Base-by-base conservation (phyloP, 1,140 invertebrate genomes). In the Adoxophyes honmai region DNA sequence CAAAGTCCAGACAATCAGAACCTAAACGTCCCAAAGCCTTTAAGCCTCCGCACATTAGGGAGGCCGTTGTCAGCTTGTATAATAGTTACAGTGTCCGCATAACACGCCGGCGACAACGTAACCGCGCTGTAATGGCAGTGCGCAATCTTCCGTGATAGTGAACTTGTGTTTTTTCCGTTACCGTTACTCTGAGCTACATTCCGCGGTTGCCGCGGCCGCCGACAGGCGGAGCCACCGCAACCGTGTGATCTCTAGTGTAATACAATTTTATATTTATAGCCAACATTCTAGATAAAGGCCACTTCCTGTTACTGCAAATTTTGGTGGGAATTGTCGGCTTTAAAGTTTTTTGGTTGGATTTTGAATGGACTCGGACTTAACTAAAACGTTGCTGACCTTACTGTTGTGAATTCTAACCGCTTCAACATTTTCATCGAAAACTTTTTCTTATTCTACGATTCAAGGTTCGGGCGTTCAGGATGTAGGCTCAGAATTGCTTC, bases 111-210 rank as follows among this genome's bases (percentile, higher is more conserved):
- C 70, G 74, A 77, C 81, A 76, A 82, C 83, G 79, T 84, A 86
- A 86, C 81, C 76, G 74, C 78, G 64, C 62, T 16, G 78, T 82
- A 79, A 85, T 81, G 74, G 66, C 56, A 64, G 66, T 73, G 80
- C 73, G 81, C 84, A 85, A 83, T 85, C 81, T 83, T 83, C 80
- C 83, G 75, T 78, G 80, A 80, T 83, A 87, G 80, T 83, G 84
- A 87, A 87, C 84, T 87, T 87, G 84, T 78, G 77, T 85, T 83
- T 87, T 87, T 87, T 81, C 78, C 79, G 61, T 69, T 70, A 85
- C 81, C 81, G 81, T 83, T 85, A 83, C 59, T 67, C 75, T 78
- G 83, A 60, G 78, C 83, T 78, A 86, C 83, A 85, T 85, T 82
- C 84, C 80, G 83, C 73, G 67, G 75, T 81, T 75, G 67, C 63